A percentile compares a stretch with the other conserved stretches of the same genome.
These are phyloP conservation scores for Standfussiana lucernea DNA, from an alignment of 2,888 invertebrate species.

Conservation along the genomic window DNA sequence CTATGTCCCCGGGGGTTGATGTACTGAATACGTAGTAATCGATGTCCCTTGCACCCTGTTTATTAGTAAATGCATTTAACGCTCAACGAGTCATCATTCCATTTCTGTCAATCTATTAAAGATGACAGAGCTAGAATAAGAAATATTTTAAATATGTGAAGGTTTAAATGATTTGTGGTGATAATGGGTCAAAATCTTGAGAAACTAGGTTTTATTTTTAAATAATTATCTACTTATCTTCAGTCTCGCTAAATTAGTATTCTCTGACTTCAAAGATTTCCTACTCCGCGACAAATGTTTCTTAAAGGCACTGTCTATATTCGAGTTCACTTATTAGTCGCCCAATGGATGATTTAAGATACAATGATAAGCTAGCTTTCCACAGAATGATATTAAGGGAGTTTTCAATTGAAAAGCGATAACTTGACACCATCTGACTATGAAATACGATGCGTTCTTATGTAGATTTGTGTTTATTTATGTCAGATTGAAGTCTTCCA, in stretches of 20 bases:
- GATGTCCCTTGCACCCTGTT: too few relatives aligned
- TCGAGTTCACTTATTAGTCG: constrained; percentile 10
- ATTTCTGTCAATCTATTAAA: not conserved
- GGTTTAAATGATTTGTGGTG: not conserved
- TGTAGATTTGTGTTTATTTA: not conserved
- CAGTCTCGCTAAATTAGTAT: not conserved
- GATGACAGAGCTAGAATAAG: not conserved
- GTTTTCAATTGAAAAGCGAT: constrained; percentile 47
- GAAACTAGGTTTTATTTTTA: not conserved
- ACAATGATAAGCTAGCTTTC: constrained; percentile 62
- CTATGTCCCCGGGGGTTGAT: too few relatives aligned
- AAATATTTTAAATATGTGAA: not conserved
- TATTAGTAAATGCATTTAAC: not conserved
- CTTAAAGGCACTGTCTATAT: constrained; percentile 9
- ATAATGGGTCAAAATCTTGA: not conserved
- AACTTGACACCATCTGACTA: constrained; percentile 29
- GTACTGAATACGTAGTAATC: too few relatives aligned
- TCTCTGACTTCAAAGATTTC: too few relatives aligned
- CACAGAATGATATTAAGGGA: constrained; percentile 13
- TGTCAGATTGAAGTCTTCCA: not conserved
- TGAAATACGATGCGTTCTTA: not conserved
- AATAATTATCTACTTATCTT: not conserved
- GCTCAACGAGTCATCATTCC: not conserved
- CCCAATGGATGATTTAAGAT: constrained; percentile 39
- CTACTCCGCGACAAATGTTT: constrained; percentile 1